These are phyloP conservation scores for Formica exsecta DNA, from an alignment of 1,140 invertebrate species.

Conservation along the genomic window DNA sequence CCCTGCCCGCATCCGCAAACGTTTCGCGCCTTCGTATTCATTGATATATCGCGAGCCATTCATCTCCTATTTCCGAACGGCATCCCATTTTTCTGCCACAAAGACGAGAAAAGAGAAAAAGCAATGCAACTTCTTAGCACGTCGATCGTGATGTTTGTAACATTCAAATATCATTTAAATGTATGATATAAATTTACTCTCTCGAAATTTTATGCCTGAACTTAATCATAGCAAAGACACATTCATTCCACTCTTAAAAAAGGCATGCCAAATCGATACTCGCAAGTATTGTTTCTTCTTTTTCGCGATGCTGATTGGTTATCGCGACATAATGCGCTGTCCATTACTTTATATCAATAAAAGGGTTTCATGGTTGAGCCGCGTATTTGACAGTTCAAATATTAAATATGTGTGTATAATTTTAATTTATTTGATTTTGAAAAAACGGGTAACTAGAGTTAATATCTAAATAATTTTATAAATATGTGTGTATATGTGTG, in stretches of 20 bases:
- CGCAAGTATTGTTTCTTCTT: too few relatives aligned
- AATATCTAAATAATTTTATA: too few relatives aligned
- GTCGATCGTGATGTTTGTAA: background rate
- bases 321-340: too few relatives aligned
- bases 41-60: conserved; percentile 79
- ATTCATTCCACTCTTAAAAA: background rate
- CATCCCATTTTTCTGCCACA: conserved; percentile 41
- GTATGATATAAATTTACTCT: background rate
- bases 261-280: too few relatives aligned
- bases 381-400: too few relatives aligned
- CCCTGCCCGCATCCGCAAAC: conserved; percentile 60
- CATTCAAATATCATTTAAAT: conserved; percentile 11
- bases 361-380: too few relatives aligned
- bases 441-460: too few relatives aligned
- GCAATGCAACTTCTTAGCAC: conserved; percentile 15
- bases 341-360: too few relatives aligned
- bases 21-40: conserved; percentile 77
- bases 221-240: background rate
- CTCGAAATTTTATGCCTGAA: background rate
- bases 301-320: too few relatives aligned
- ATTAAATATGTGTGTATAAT: too few relatives aligned
- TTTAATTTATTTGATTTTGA: too few relatives aligned
- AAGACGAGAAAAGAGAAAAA: conserved; percentile 28
- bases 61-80: conserved; percentile 67
- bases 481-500: too few relatives aligned